Evolutionary conservation across 2,797 vertebrate species (phyloP).

Genomic region (Poecilia picta): DNA sequence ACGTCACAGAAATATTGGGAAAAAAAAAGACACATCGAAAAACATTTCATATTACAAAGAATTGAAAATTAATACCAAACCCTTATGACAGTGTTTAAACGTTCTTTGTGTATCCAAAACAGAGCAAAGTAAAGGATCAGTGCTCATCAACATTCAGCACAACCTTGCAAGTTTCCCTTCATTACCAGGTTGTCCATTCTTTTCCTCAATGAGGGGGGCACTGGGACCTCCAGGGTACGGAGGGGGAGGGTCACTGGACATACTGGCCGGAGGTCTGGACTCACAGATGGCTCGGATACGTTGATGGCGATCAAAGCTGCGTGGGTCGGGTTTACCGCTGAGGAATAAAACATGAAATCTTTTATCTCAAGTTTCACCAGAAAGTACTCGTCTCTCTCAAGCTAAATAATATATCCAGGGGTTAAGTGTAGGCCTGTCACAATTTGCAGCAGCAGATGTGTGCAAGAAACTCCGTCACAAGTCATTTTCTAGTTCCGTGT

Average conservation of each 20-base stretch:
- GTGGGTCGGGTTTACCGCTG: constrained; percentile 38
- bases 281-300: constrained; percentile 40
- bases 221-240: constrained; percentile 95
- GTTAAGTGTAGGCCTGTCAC: background rate
- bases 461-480: background rate
- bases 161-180: constrained; percentile 6
- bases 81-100: background rate
- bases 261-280: constrained; percentile 70
- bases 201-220: constrained; percentile 91
- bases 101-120: background rate
- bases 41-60: background rate
- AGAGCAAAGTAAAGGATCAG: background rate
- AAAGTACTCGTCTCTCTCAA: background rate
- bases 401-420: constrained; percentile 33
- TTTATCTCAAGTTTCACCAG: constrained; percentile 10
- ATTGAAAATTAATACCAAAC: background rate
- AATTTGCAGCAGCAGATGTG: background rate
- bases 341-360: constrained; percentile 14
- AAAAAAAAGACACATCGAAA: background rate
- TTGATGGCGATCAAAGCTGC: constrained; percentile 39
- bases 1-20: background rate
- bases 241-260: constrained; percentile 95
- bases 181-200: constrained; percentile 90
- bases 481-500: background rate
- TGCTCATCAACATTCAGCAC: constrained; percentile 17